These are phyloP conservation scores for Elachura formosa DNA, from an alignment of 2,113 vertebrate species.

Conservation along the genomic window DNA sequence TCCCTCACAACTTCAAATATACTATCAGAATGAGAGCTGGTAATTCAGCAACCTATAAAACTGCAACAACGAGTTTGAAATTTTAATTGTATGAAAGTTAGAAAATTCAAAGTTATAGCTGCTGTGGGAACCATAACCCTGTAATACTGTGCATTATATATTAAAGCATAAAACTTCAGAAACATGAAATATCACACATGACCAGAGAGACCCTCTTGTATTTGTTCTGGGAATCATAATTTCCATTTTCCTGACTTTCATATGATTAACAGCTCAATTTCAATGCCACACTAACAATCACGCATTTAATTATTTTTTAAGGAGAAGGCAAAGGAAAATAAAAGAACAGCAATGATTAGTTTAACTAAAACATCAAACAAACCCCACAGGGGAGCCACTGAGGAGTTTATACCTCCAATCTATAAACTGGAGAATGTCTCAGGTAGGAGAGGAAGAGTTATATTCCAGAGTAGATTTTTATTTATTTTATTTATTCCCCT, in stretches of 20 bases:
- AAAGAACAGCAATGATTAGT: conserved; percentile 11
- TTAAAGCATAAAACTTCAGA: conserved; percentile 35
- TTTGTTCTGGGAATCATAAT: conserved; percentile 30
- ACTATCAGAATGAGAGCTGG: background rate
- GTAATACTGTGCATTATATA: background rate
- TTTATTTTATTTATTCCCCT: background rate
- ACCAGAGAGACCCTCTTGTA: conserved; percentile 11
- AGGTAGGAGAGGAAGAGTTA: background rate
- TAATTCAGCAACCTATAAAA: background rate
- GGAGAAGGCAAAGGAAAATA: conserved; percentile 3
- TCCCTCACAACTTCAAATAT: background rate
- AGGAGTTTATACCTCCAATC: background rate
- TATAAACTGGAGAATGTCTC: background rate
- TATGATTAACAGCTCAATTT: conserved; percentile 42
- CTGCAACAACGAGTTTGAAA: background rate
- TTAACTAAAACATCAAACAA: conserved; percentile 22
- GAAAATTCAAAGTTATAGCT: conserved; percentile 25
- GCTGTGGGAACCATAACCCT: conserved; percentile 18
- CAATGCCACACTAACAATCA: conserved; percentile 6
- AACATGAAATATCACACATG: conserved; percentile 20
- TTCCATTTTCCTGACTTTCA: conserved; percentile 25
- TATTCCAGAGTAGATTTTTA: background rate
- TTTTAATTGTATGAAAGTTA: conserved; percentile 32
- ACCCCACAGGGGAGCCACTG: background rate
- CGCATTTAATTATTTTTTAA: conserved; percentile 35